Evolutionary conservation across 2,113 vertebrate species (phyloP).

Genomic region (Seriola dumerili): DNA sequence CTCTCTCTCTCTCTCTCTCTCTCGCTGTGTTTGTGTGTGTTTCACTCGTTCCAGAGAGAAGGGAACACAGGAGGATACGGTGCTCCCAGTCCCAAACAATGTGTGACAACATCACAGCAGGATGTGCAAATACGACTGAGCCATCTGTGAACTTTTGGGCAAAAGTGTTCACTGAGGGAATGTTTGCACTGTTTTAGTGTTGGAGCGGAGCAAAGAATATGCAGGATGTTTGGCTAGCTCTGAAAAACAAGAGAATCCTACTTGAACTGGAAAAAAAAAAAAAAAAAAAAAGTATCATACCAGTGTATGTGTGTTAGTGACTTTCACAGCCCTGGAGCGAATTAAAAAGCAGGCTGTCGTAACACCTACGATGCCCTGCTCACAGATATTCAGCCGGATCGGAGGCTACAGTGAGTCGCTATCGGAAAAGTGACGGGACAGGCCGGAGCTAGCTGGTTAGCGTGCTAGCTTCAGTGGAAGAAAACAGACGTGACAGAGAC

Average conservation of each 20-base stretch:
- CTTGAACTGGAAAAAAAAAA: neutral
- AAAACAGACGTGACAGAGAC: too few species aligned
- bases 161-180: conserved; percentile 40
- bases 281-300: neutral
- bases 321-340: neutral
- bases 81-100: conserved; percentile 51
- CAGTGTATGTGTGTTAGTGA: neutral
- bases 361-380: neutral
- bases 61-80: conserved; percentile 45
- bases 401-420: too few species aligned
- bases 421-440: too few species aligned
- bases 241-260: neutral
- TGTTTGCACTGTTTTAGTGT: conserved; percentile 44
- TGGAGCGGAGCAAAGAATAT: conserved; percentile 26
- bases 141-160: conserved; percentile 64
- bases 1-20: conserved; percentile 20
- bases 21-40: conserved; percentile 9
- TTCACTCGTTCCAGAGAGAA: neutral
- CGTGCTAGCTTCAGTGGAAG: too few species aligned
- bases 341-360: neutral
- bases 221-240: neutral
- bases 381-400: neutral
- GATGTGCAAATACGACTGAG: conserved; percentile 64
- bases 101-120: conserved; percentile 62
- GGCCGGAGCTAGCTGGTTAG: too few species aligned